A percentile compares a stretch with the other conserved stretches of the same genome.
phyloP scores from a whole-genome alignment of 2,113 vertebrate genomes.

The Accipiter cooperii region DNA sequence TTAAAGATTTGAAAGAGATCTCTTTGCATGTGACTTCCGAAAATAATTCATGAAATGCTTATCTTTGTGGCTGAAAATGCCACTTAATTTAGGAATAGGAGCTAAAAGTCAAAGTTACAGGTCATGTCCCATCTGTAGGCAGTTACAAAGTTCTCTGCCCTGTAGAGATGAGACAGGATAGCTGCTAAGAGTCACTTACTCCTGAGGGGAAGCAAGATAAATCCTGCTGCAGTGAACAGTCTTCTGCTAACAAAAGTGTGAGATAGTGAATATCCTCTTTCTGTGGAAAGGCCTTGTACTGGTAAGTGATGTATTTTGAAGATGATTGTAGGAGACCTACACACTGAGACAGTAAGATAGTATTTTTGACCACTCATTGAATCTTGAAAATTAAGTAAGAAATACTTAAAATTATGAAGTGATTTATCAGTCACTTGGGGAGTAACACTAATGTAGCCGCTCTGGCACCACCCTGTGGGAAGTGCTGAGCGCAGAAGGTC shows the following conservation, averaged over 20 bases:
- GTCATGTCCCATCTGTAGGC: not conserved
- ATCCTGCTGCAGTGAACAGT: not conserved
- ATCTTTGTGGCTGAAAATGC: not conserved
- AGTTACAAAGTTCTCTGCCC: not conserved
- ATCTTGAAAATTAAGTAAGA: not conserved
- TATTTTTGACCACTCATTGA: not conserved
- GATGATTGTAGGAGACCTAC: not conserved
- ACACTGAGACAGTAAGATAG: not conserved
- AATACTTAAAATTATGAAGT: not conserved
- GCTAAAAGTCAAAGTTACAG: not conserved
- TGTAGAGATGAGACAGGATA: not conserved
- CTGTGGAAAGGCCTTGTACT: not conserved
- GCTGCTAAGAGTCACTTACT: not conserved
- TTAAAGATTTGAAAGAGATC: not conserved
- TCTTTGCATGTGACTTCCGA: not conserved
- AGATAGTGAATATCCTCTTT: not conserved
- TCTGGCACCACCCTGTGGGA: not conserved
- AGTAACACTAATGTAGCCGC: not conserved
- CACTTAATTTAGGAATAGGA: not conserved
- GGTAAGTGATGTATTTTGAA: not conserved
- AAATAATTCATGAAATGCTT: not conserved
- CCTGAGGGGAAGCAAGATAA: not conserved
- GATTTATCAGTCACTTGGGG: not conserved
- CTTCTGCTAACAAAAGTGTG: not conserved
- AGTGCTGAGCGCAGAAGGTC: not conserved